Evolutionary conservation across 2,888 invertebrate species (phyloP), one percentile per base, ranked within the genome.

Genomic region (Ennomos fuscantarius): DNA sequence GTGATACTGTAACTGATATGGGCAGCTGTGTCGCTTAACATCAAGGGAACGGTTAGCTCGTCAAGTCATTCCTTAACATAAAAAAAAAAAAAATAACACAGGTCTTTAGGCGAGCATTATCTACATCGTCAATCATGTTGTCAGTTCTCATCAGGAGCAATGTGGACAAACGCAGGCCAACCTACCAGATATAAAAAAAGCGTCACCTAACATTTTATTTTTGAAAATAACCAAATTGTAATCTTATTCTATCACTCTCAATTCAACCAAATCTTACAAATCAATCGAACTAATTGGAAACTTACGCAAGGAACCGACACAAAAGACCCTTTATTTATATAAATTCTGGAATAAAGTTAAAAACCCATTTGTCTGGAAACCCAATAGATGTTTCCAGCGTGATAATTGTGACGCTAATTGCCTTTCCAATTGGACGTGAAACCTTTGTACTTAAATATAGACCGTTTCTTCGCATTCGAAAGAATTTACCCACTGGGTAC

Each of bases 391-490:
- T 49, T 49, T 2, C 40, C 32, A 48, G 44, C 3, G 57, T 31
- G 58, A 53, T 53, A 58, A 59, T 50, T 59, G 52, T 45, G 45
- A 54, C 45, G 40, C 53, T 59, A 54, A 59, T 53, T 59, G 58
- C 49, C 49, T 59, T 52, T 54, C 49, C 37, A 59, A 45, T 45
- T 39, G 52, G 47, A 15, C 13, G 31, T 45, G 48, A 45, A 54
- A 49, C 41, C 49, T 53, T 58, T 58, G 58, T 58, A 58, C 42
- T 39, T 51, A 55, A 40, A 56, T 55, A 40, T 47, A 57, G 45
- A 47, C 2, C 8, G 39, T 52, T 46, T 42, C 31, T 33, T 13
- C 13, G 31, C 39, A 11, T 8, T 10, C 36, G 11, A 24, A 46
- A 37, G 46, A 11, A 9, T 43, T 42, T 32, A 42, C 32, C 8